A percentile compares a stretch with the other conserved stretches of the same genome.
Conservation (phyloP, 2,888 invertebrate genomes). For the Pachymerium ferrugineum region DNA sequence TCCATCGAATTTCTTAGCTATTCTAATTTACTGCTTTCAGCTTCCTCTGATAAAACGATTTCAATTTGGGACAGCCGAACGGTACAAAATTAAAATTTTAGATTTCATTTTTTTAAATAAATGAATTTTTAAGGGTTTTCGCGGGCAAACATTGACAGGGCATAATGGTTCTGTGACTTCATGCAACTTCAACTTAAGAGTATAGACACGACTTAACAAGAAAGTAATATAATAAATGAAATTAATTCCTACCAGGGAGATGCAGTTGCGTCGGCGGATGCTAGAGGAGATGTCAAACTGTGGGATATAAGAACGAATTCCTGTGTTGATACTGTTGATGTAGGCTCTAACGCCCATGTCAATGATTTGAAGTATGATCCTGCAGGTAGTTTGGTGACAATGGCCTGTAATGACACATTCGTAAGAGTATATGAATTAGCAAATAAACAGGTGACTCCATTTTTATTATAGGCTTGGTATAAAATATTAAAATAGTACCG, state of each 20-base stretch:
- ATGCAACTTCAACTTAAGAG: not conserved
- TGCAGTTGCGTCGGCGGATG: conserved; percentile 2
- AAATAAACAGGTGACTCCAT: not conserved
- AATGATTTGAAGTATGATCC: conserved; percentile 2
- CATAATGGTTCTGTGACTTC: not conserved
- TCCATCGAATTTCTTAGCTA: conserved; percentile 1
- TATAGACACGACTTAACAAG: not conserved
- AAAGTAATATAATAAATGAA: not conserved
- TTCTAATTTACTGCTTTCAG: conserved; percentile 7
- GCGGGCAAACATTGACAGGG: not conserved
- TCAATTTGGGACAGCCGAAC: conserved; percentile 30
- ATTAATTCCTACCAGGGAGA: not conserved
- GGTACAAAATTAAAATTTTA: not conserved
- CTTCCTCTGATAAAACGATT: conserved; percentile 24
- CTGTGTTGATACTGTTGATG: not conserved
- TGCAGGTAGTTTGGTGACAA: not conserved
- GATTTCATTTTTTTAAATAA: not conserved
- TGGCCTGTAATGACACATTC: not conserved
- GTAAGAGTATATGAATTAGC: not conserved
- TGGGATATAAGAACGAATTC: conserved; percentile 3
- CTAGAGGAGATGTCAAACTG: not conserved
- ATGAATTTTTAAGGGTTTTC: conserved; percentile 10
- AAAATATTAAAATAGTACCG: not conserved
- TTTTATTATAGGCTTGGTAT: not conserved
- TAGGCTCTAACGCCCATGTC: not conserved